Percentiles rank a stretch among this genome's conserved stretches.
phyloP scores from a whole-genome alignment of 2,797 vertebrate genomes.

The Neosalanx taihuensis region DNA sequence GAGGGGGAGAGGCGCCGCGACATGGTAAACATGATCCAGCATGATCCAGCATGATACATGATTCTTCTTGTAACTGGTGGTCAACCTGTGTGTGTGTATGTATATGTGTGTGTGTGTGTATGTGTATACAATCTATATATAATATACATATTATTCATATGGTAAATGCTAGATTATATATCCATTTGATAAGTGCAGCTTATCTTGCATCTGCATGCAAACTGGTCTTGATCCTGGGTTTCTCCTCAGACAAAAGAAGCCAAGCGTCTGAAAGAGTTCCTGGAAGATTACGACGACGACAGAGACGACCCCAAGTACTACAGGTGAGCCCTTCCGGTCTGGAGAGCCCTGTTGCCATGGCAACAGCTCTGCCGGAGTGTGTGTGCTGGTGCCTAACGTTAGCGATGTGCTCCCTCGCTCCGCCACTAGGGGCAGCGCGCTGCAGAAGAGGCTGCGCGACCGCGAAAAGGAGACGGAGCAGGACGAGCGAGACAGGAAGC shows the following conservation, averaged over 20 bases:
- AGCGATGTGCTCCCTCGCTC: background rate
- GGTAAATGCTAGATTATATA: background rate
- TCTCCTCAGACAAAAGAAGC: conserved; percentile 91
- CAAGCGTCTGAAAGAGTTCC: conserved; percentile 95
- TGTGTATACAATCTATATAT: background rate
- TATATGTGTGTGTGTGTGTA: background rate
- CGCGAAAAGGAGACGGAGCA: conserved; percentile 95
- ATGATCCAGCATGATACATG: background rate
- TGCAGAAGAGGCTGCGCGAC: conserved; percentile 95
- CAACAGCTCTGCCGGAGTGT: background rate
- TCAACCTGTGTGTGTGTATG: background rate
- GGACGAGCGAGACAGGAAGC: conserved; percentile 94
- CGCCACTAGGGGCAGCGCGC: conserved; percentile 85
- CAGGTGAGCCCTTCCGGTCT: conserved; percentile 68
- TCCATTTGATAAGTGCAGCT: background rate
- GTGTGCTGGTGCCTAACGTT: too few relatives aligned
- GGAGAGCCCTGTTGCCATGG: background rate
- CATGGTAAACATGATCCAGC: conserved; percentile 71
- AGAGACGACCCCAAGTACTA: conserved; percentile 98
- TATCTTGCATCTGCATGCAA: background rate
- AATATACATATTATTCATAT: too few relatives aligned
- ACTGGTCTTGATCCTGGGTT: conserved; percentile 7
- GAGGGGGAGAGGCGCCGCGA: conserved; percentile 94
- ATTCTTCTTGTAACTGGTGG: background rate
- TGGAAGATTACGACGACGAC: conserved; percentile 98